Evolutionary conservation across 2,888 invertebrate species (phyloP), one percentile per base, ranked within the genome.

Genomic region (Hirtodrosophila alboralis): DNA sequence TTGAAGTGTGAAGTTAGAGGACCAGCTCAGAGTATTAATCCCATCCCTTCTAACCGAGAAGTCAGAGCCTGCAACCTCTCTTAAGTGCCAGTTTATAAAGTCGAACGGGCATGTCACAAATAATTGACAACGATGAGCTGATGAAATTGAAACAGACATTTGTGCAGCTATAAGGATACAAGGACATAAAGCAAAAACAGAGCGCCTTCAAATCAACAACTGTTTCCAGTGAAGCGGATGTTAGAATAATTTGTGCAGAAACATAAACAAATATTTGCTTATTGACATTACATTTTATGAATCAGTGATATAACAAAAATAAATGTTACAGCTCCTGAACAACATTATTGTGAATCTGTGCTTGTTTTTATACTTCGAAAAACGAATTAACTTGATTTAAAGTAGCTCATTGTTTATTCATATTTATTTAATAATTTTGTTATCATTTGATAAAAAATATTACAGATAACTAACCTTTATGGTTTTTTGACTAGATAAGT

Each of bases 51-150:
- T n/a, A n/a, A n/a, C n/a, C 38, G 47, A 7, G 10, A 1, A 23
- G 48, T 21, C 43, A 21, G 26, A 49, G 16, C 44, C 51, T 41
- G 38, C 48, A 14, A 43, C 34, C 41, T 68, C 62, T 59, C 65
- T 45, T 58, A 83, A 76, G 75, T 80, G 84, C 56, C 80, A 75
- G 84, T 62, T 75, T 80, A 80, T 76, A 76, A 65, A 69, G 72
- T 77, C 80, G 61, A 76, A 62, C 71, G 63, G 67, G 45, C 61
- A 41, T 74, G 75, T 84, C 79, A 74, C 65, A 72, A 69, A 81
- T 81, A 81, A 81, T 81, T 81, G 81, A 84, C 81, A 81, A 60
- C 62, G 69, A 65, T 72, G 72, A 65, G 69, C 59, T 65, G 74
- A 67, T 70, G 75, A 64, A 64, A 73, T 75, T 65, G 75, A 73